Conservation (phyloP, 2,113 vertebrate genomes). For the Stegostoma tigrinum region DNA sequence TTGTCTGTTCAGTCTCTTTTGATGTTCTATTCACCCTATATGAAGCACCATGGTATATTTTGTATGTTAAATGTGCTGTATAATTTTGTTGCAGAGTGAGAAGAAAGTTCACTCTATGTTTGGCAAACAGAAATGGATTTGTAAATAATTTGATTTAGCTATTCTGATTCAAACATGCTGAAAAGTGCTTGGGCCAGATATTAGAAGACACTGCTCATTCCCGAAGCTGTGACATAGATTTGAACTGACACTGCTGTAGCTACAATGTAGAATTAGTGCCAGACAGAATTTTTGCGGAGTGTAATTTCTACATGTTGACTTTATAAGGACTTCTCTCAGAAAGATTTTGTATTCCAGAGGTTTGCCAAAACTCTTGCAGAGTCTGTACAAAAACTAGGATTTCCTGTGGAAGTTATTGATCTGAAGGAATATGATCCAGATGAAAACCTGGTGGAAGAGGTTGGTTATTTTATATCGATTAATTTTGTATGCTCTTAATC, state of each 20-base stretch:
- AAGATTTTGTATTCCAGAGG: slow-evolving; percentile 50
- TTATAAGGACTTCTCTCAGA: neutral
- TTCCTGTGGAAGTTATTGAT: slow-evolving; percentile 63
- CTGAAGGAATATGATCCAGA: slow-evolving; percentile 85
- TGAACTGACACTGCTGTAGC: neutral
- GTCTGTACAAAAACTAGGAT: slow-evolving; percentile 54
- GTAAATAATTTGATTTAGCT: neutral
- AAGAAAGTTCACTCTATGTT: neutral
- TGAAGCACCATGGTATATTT: neutral
- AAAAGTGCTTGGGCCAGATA: neutral
- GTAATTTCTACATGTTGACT: neutral
- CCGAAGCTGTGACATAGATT: neutral
- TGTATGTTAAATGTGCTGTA: neutral
- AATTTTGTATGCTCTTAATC: neutral
- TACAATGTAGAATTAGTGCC: neutral
- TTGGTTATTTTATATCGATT: slow-evolving; percentile 45
- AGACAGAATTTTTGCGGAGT: neutral
- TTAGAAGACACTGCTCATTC: neutral
- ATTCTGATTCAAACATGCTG: neutral
- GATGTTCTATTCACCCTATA: neutral
- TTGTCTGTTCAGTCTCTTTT: neutral
- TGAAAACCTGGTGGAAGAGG: slow-evolving; percentile 77
- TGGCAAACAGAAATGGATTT: neutral
- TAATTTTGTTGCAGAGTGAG: neutral
- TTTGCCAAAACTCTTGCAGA: slow-evolving; percentile 71